These are phyloP conservation scores for Sturnira hondurensis DNA, from an alignment of 2,113 vertebrate genomes.

Conservation along the genomic window DNA sequence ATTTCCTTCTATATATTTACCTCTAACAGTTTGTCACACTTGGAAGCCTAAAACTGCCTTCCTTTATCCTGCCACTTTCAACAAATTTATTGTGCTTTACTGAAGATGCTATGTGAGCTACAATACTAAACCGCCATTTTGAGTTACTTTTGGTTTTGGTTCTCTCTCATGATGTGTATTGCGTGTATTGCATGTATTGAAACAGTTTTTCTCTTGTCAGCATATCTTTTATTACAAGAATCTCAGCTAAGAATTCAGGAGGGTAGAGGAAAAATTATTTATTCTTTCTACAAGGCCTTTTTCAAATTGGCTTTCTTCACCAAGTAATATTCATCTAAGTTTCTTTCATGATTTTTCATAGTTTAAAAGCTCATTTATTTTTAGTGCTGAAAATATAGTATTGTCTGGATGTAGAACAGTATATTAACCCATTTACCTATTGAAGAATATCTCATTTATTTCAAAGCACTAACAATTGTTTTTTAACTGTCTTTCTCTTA, in stretches of 20 bases:
- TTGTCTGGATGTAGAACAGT: background rate
- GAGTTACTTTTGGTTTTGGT: background rate
- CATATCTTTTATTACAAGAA: background rate
- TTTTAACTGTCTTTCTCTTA: too few species aligned
- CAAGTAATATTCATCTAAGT: background rate
- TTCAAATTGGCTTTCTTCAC: background rate
- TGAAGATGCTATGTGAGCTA: background rate
- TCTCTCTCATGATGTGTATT: too few species aligned
- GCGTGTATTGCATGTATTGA: too few species aligned
- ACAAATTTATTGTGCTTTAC: background rate
- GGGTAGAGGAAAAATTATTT: background rate
- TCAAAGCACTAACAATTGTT: too few species aligned
- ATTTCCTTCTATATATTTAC: background rate
- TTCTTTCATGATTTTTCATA: background rate
- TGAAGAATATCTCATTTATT: too few species aligned
- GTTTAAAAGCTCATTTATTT: background rate
- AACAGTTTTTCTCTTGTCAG: too few species aligned
- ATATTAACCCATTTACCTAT: too few species aligned
- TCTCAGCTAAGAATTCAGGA: background rate
- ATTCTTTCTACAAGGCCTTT: background rate
- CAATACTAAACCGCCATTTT: background rate
- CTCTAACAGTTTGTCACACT: background rate
- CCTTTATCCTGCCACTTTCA: background rate
- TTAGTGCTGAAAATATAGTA: background rate
- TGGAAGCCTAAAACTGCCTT: background rate